Percentiles rank a stretch among this genome's conserved stretches.
These are phyloP conservation scores for Monochamus saltuarius DNA, from an alignment of 1,140 invertebrate genomes.

Conservation along the genomic window DNA sequence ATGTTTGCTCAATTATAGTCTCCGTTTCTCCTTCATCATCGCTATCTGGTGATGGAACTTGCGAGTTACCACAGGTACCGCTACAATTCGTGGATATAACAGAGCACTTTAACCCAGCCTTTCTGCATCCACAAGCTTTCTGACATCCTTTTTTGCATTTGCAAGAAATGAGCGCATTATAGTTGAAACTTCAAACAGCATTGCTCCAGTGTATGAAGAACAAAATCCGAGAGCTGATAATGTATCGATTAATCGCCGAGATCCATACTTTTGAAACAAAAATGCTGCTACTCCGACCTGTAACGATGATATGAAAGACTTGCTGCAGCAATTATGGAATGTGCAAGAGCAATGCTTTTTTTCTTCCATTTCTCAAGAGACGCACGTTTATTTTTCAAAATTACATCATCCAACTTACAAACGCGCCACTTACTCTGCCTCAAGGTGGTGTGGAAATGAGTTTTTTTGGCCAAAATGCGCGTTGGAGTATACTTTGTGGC, in stretches of 20 bases:
- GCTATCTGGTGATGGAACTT: slow-evolving; percentile 22
- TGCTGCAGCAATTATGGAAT: slow-evolving; percentile 9
- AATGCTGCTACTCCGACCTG: slow-evolving; percentile 7
- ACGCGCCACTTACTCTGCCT: no score
- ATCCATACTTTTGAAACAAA: slow-evolving; percentile 10
- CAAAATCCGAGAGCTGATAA: slow-evolving; percentile 34
- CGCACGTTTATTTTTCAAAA: slow-evolving; percentile 11
- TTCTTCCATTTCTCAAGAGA: slow-evolving; percentile 8
- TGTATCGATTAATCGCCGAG: slow-evolving; percentile 4
- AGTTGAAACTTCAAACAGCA: slow-evolving; percentile 31
- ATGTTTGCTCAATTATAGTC: no score
- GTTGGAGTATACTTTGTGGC: no score
- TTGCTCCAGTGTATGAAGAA: slow-evolving; percentile 29
- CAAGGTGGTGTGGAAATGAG: no score
- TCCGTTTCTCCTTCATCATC: no score
- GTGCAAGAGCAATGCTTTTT: slow-evolving; percentile 3
- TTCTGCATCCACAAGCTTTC: no score
- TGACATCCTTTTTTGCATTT: no score
- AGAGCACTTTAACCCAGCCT: no score
- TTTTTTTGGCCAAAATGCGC: no score
- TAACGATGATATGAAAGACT: slow-evolving; percentile 4
- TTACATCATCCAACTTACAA: slow-evolving; percentile 2
- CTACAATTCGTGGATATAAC: no score
- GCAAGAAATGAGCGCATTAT: slow-evolving; percentile 24
- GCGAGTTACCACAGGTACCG: no score